Base-by-base conservation (phyloP, 92 coral and sea anemone genomes). In the Meandrina meandrites region DNA sequence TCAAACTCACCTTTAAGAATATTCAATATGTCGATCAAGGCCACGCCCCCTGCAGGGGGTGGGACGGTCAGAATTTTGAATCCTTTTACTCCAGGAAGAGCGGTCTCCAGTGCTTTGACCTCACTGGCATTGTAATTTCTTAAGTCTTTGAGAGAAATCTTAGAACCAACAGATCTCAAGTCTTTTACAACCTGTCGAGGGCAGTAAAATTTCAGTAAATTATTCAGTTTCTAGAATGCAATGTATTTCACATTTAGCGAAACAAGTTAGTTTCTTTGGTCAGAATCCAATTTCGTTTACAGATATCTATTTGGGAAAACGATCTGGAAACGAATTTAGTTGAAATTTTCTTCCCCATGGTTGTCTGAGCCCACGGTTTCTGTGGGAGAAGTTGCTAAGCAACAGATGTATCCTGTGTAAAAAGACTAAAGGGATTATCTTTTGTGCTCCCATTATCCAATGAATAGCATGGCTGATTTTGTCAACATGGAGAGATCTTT, bases 11-110 rank as follows among this genome's bases (percentile, higher is more conserved):
- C 94, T 79, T 89, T 86, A n/a, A 94, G 79, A 54, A 94, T 94
- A 75, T 94, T 90, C 67, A 94, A 74, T 10, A 89, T 91, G 35
- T 94, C 84, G 12, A 94, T 76, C 31, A 94, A 87, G 7, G 96
- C 96, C 18, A 92, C 96, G 19, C 98, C 98, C 64, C 94, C 96
- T 19, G 98, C 94, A 30, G 98, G 98, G 14, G 98, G 98, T 53
- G 98, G 98, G 5, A 87, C 91, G 27, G 98, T 88, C 62, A 91
- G 70, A 36, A 94, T 48, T 92, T 94, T 89, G 53, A 82, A 66
- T 48, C 94, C 96, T 27, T 90, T 70, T 82, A 90, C 88, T 68
- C 93, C 93, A 6, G 91, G 91, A 5, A 94, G 74, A 15, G 79
- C 72, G 15, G 96, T 90, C 19, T 84, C 84, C 81, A 94, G 31